A percentile compares a stretch with the other conserved stretches of the same genome.
phyloP scores from a whole-genome alignment of 2,888 invertebrate genomes.

The Heliconius erato region DNA sequence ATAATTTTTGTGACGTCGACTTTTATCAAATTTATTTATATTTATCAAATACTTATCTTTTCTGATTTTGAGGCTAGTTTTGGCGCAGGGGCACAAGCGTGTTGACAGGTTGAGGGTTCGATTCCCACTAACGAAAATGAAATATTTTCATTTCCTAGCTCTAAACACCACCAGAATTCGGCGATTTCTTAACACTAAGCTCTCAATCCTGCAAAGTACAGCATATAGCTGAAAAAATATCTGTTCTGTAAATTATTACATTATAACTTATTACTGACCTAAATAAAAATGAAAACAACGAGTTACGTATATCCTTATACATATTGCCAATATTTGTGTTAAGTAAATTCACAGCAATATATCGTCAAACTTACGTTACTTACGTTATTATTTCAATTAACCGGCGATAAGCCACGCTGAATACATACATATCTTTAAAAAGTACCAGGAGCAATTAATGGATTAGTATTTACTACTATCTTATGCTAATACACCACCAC shows the following conservation, averaged over 20 bases:
- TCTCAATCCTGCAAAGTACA: too few species aligned
- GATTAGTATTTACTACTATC: constrained; percentile 43
- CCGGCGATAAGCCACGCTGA: not conserved
- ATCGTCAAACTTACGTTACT: constrained; percentile 4
- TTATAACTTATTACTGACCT: not conserved
- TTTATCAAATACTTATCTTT: not conserved
- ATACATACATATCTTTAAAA: constrained; percentile 17
- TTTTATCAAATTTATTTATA: not conserved
- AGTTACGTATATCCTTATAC: too few species aligned
- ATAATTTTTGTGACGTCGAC: not conserved
- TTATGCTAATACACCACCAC: constrained; percentile 43
- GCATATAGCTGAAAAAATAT: not conserved
- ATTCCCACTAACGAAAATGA: too few species aligned
- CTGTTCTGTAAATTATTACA: not conserved
- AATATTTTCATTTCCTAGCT: too few species aligned
- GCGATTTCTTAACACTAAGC: too few species aligned
- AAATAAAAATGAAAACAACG: constrained; percentile 1
- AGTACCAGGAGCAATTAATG: constrained; percentile 60
- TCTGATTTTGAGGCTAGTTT: too few species aligned
- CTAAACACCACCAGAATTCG: too few species aligned
- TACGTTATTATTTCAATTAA: constrained; percentile 4
- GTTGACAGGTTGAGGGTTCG: too few species aligned
- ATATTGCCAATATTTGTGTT: too few species aligned
- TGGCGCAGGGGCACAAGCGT: too few species aligned
- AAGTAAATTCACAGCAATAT: not conserved